A percentile compares a stretch with the other conserved stretches of the same genome.
phyloP scores from a whole-genome alignment of 2,113 vertebrate species.

The Xenopus laevis region DNA sequence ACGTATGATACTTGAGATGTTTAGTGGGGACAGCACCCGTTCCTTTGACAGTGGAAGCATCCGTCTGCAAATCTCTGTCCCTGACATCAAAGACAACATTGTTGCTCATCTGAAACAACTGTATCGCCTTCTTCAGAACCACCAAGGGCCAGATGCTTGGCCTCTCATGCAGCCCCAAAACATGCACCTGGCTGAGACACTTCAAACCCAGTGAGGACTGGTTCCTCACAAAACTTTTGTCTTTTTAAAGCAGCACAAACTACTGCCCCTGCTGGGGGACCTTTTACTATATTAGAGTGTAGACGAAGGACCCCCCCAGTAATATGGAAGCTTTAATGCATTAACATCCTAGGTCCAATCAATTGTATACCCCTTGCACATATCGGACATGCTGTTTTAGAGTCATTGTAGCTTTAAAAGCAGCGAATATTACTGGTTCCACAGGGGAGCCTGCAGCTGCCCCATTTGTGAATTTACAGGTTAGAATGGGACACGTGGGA shows the following conservation, averaged over 20 bases:
- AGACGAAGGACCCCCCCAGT: too few species aligned
- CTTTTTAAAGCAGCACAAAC: background rate
- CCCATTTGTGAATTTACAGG: too few species aligned
- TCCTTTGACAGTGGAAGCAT: conserved; percentile 97
- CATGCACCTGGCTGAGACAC: conserved; percentile 62
- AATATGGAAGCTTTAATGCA: too few species aligned
- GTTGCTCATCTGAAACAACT: conserved; percentile 95
- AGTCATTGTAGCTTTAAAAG: too few species aligned
- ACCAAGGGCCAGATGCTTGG: conserved; percentile 84
- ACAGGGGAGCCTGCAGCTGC: too few species aligned
- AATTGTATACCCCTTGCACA: too few species aligned
- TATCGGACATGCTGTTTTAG: too few species aligned
- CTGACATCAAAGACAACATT: conserved; percentile 97
- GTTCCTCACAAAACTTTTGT: background rate
- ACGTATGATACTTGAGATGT: conserved; percentile 96
- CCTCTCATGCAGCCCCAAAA: conserved; percentile 59
- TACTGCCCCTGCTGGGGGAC: background rate
- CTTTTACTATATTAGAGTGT: background rate
- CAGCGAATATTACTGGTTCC: too few species aligned
- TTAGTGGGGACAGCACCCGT: conserved; percentile 85
- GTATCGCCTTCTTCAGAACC: conserved; percentile 88
- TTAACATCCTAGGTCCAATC: too few species aligned
- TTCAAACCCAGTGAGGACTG: conserved; percentile 70
- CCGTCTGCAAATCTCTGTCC: conserved; percentile 92
- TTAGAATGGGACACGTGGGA: too few species aligned